Conservation (phyloP, 2,113 vertebrate genomes). For the Mesocricetus auratus region DNA sequence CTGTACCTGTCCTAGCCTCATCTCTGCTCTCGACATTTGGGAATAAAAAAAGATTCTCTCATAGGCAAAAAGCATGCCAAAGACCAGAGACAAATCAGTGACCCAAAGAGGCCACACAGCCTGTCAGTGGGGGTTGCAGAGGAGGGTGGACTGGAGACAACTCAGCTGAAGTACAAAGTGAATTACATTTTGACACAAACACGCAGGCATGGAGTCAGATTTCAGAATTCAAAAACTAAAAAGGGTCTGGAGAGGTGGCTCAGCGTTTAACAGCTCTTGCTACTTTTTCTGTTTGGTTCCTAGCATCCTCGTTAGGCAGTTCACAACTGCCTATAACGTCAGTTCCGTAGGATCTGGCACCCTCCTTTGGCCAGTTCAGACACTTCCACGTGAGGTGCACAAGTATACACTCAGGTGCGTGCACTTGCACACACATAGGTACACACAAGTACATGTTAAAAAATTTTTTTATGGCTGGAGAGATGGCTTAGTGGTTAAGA, state of each 20-base stretch:
- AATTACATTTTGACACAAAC: background rate
- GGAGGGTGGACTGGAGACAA: accelerated
- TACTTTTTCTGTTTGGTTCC: background rate
- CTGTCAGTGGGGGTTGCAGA: background rate
- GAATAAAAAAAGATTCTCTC: background rate
- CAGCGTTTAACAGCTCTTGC: background rate
- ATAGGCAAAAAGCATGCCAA: background rate
- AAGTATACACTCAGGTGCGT: background rate
- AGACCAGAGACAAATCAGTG: background rate
- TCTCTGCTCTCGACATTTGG: background rate
- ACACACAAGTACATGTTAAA: background rate
- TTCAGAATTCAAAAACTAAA: background rate
- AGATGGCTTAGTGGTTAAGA: background rate
- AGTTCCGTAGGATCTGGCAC: background rate
- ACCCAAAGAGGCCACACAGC: background rate
- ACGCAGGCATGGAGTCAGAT: background rate
- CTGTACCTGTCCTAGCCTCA: too few relatives aligned
- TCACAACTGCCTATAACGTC: background rate
- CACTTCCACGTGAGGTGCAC: background rate
- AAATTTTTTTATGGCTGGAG: background rate
- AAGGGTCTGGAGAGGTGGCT: background rate
- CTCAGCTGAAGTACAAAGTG: background rate
- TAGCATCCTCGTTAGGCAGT: background rate
- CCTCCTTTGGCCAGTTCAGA: background rate
- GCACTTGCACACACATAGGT: background rate